These are phyloP conservation scores for Hirtodrosophila trivittata DNA, from an alignment of 2,888 invertebrate genomes.

Conservation along the genomic window DNA sequence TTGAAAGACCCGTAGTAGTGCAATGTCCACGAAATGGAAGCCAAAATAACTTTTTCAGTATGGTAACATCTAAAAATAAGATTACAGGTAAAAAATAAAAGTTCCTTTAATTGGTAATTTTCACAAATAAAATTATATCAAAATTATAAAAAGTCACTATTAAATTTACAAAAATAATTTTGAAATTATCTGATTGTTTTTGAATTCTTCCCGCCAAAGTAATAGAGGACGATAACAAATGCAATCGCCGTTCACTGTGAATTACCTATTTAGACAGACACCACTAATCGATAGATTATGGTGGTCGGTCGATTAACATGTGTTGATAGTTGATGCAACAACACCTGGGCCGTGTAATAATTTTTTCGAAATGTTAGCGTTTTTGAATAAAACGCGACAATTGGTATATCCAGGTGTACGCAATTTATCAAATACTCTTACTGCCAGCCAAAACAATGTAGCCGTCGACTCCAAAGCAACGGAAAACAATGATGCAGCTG, in stretches of 20 bases:
- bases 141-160: slow-evolving; percentile 12
- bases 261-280: no score
- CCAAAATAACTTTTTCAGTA: slow-evolving; percentile 31
- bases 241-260: no score
- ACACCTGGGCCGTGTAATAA: slow-evolving; percentile 20
- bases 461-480: slow-evolving; percentile 14
- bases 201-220: not conserved
- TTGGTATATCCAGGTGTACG: slow-evolving; percentile 60
- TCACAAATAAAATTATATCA: not conserved
- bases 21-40: not conserved
- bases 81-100: not conserved
- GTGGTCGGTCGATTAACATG: slow-evolving; percentile 3
- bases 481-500: not conserved
- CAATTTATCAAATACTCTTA: slow-evolving; percentile 40
- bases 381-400: slow-evolving; percentile 73
- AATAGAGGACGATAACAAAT: no score
- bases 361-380: slow-evolving; percentile 70
- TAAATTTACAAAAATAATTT: slow-evolving; percentile 9
- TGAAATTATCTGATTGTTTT: not conserved
- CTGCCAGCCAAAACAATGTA: slow-evolving; percentile 25
- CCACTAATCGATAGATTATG: slow-evolving; percentile 12
- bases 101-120: not conserved
- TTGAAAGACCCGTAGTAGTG: not conserved
- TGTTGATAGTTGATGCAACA: slow-evolving; percentile 13
- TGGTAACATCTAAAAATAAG: slow-evolving; percentile 15